phyloP scores from a whole-genome alignment of 2,888 invertebrate genomes.

The Hydraecia micacea region DNA sequence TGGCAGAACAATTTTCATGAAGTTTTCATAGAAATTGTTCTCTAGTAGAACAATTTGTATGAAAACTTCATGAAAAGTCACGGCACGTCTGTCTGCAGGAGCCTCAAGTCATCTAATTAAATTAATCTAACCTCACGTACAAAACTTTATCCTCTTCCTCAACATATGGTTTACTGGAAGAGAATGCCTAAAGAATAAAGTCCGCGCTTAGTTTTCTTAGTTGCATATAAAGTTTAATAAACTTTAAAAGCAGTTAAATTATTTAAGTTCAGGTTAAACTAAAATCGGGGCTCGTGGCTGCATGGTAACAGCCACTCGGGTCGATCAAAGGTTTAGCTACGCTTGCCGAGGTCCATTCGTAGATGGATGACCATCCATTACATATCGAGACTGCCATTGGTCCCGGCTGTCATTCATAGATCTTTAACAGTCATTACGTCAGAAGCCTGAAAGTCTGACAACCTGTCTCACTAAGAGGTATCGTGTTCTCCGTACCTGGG shows the following conservation, averaged over 20 bases:
- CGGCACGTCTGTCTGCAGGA: not conserved
- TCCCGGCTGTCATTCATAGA: not conserved
- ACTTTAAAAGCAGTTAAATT: not conserved
- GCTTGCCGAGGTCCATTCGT: not conserved
- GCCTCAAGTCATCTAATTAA: not conserved
- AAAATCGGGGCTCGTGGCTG: not conserved
- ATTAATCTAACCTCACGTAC: not conserved
- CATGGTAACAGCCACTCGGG: not conserved
- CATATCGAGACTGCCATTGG: not conserved
- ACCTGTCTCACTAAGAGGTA: not conserved
- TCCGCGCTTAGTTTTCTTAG: too few species aligned
- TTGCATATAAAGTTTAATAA: not conserved
- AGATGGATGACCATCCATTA: not conserved
- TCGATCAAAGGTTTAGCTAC: not conserved
- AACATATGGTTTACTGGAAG: not conserved
- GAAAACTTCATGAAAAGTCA: too few species aligned
- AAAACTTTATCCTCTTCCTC: not conserved
- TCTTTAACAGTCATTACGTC: not conserved
- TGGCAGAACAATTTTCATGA: not conserved
- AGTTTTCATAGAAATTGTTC: not conserved
- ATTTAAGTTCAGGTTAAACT: not conserved
- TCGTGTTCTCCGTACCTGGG: not conserved
- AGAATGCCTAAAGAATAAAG: not conserved
- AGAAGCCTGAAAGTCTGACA: not conserved
- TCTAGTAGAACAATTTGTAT: too few species aligned